Percentiles rank a stretch among this genome's conserved stretches.
Conservation (phyloP, 1,140 invertebrate genomes). For the Lepidostoma basale region DNA sequence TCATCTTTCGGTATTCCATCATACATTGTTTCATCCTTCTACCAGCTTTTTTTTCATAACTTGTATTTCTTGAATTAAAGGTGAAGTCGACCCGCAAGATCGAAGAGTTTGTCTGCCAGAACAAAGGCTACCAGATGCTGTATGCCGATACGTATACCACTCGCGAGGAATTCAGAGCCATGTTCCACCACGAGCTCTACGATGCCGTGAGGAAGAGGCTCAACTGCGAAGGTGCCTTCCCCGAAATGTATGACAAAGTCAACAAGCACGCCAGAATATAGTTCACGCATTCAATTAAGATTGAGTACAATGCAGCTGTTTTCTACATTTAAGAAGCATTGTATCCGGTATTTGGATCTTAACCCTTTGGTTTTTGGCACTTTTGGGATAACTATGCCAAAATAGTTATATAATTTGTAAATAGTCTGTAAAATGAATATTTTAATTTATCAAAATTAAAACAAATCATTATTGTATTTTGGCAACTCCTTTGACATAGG, state of each 20-base stretch:
- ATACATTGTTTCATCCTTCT: too few relatives aligned
- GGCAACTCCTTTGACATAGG: too few relatives aligned
- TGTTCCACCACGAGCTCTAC: conserved; percentile 84
- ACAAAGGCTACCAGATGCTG: conserved; percentile 83
- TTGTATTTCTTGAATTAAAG: conserved; percentile 33
- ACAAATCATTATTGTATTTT: too few relatives aligned
- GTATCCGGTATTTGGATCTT: too few relatives aligned
- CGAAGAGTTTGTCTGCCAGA: conserved; percentile 72
- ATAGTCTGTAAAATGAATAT: too few relatives aligned
- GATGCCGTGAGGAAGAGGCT: conserved; percentile 69
- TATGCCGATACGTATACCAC: conserved; percentile 84
- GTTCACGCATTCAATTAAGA: background rate
- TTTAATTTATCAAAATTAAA: too few relatives aligned
- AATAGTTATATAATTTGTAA: too few relatives aligned
- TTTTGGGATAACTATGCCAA: too few relatives aligned
- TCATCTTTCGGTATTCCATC: too few relatives aligned
- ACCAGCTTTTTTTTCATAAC: background rate
- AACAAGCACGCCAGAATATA: conserved; percentile 60
- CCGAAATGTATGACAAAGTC: conserved; percentile 84
- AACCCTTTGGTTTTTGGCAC: too few relatives aligned
- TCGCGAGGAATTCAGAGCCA: conserved; percentile 75
- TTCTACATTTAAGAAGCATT: too few relatives aligned
- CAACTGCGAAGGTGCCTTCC: conserved; percentile 75
- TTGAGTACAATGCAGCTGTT: too few relatives aligned
- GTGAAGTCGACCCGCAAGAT: conserved; percentile 70